Conservation (phyloP, 2,113 vertebrate genomes). For the Mustelus asterias region DNA sequence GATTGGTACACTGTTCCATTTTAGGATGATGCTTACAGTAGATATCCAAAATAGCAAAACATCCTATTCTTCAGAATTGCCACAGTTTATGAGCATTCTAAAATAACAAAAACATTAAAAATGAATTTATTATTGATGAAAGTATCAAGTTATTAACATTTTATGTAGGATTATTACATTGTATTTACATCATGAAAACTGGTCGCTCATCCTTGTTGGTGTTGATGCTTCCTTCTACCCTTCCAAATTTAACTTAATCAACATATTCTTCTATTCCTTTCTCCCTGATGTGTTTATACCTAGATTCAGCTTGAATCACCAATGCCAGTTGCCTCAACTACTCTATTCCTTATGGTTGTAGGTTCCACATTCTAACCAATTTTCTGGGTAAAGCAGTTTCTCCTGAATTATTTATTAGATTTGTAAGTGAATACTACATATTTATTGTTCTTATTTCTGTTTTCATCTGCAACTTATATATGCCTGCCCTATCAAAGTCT, state of each 20-base stretch:
- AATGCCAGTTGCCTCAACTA: not conserved
- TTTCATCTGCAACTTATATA: not conserved
- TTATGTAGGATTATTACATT: not conserved
- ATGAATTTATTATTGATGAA: not conserved
- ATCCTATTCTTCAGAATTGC: not conserved
- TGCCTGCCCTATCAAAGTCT: not conserved
- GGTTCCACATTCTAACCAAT: not conserved
- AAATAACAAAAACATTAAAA: not conserved
- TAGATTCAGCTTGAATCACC: not conserved
- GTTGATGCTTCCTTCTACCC: not conserved
- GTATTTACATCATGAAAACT: not conserved
- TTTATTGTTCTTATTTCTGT: not conserved
- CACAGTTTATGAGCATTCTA: not conserved
- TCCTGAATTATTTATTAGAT: not conserved
- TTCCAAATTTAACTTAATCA: not conserved
- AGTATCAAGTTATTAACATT: not conserved
- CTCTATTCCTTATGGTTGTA: not conserved
- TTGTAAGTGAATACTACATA: not conserved
- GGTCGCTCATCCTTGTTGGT: not conserved
- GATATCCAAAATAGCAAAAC: not conserved
- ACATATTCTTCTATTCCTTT: not conserved
- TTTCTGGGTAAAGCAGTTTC: not conserved
- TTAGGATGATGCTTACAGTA: not conserved
- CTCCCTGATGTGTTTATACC: not conserved
- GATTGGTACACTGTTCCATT: not conserved